Evolutionary conservation across 2,888 invertebrate genomes (phyloP), one percentile per base, ranked within the genome.

Genomic region (Andrena trimmerana): DNA sequence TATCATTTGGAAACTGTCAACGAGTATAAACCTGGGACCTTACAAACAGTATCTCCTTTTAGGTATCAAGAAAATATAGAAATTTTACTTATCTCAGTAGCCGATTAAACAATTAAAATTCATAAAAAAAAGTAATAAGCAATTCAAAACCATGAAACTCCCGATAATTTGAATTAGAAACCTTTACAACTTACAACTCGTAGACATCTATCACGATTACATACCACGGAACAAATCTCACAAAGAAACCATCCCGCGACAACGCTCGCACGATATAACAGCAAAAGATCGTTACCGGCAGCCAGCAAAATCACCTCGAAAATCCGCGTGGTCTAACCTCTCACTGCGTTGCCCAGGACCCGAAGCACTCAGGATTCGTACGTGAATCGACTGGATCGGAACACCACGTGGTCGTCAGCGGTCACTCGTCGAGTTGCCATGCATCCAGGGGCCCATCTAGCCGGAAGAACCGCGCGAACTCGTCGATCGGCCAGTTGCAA

Each of bases 361-460:
- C 42, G 42, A 27, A 50, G 27, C 84, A 85, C 86, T 78, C 50
- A 29, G 10, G 27, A 60, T 5, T 27, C 29, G 20, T 13, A 36
- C 71, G 65, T 50, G 66, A 60, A 65, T 73, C 54, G 48, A 67
- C 63, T 5, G 1, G 3, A 16, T 57, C 5, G 52, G 31, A 59
- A 4, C 84, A 81, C 87, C 87, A 74, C 84, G 86, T 83, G 78
- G 76, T 57, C 75, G 60, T 62, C 52, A 10, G 4, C 50, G 74
- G 60, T 78, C 85, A 86, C 85, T 86, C 31, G 52, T 4, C 10
- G 20, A 20, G 57, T 20, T 42, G 29, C 52, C 27, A 2, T 36
- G 8, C 33, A 54, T 27, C 24, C 48, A 16, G 4, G 1, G 2
- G n/a, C 62, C 24, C 13, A 16, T 4, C 27, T 2, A 16, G 20